phyloP scores from a whole-genome alignment of 2,797 vertebrate genomes.

The Paedocypris micromegethes region DNA sequence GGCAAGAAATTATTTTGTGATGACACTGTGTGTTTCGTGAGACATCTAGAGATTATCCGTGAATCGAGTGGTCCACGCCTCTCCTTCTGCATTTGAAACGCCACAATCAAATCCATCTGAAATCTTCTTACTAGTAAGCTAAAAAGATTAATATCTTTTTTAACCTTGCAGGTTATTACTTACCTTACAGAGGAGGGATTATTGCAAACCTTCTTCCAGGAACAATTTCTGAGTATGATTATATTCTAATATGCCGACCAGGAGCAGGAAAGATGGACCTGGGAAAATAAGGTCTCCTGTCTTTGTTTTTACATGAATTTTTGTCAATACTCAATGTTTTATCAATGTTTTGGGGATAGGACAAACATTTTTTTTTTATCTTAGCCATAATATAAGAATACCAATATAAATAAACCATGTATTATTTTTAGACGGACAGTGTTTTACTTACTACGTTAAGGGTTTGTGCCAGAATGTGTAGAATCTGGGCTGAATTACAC shows the following conservation, averaged over 20 bases:
- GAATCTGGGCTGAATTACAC: no score
- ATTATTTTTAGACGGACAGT: no score
- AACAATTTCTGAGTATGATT: constrained; percentile 40
- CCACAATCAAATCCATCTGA: constrained; percentile 42
- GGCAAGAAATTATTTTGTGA: not conserved
- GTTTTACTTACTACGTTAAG: no score
- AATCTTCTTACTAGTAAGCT: constrained; percentile 40
- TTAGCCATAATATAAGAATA: no score
- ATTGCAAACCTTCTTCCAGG: constrained; percentile 45
- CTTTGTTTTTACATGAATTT: not conserved
- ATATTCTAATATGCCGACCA: constrained; percentile 28
- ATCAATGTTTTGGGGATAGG: no score
- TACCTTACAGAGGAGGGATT: constrained; percentile 45
- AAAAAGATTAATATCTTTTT: constrained; percentile 46
- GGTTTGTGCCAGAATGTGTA: no score
- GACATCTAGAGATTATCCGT: constrained; percentile 29
- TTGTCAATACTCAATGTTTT: no score
- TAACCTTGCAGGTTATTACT: constrained; percentile 42
- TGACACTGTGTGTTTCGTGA: not conserved
- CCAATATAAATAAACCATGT: no score
- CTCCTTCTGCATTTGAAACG: constrained; percentile 47
- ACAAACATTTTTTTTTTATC: no score
- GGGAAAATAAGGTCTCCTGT: not conserved
- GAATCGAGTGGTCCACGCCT: constrained; percentile 19
- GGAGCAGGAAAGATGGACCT: constrained; percentile 18